These are phyloP conservation scores for Empidonax traillii DNA, from an alignment of 2,113 vertebrate species.

Conservation along the genomic window DNA sequence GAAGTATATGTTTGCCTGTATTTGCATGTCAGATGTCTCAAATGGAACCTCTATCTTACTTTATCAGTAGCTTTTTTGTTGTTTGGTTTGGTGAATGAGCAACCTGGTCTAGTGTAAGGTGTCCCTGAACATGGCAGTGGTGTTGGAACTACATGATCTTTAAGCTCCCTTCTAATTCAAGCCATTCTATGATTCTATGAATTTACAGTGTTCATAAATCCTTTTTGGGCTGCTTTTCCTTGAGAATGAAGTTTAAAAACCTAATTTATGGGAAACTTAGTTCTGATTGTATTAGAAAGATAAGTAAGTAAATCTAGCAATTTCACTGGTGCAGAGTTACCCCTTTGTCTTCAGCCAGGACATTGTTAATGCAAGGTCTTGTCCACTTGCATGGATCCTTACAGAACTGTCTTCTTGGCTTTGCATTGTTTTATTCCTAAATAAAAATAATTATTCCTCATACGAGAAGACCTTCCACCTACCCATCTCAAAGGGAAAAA, in stretches of 20 bases:
- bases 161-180: background rate
- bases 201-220: background rate
- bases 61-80: background rate
- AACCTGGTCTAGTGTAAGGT: background rate
- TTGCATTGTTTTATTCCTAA: background rate
- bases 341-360: background rate
- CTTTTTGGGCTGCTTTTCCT: background rate
- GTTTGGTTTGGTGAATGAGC: background rate
- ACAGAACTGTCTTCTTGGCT: background rate
- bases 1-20: background rate
- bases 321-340: background rate
- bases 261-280: background rate
- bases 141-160: background rate
- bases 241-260: background rate
- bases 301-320: background rate
- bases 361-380: background rate
- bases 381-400: background rate
- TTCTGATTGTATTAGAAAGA: background rate
- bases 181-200: background rate
- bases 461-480: background rate
- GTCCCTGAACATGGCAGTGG: background rate
- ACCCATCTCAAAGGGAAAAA: background rate
- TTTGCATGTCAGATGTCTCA: background rate
- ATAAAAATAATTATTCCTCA: background rate
- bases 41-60: background rate